Conservation (phyloP, 2,113 vertebrate species). For the Chionis minor region DNA sequence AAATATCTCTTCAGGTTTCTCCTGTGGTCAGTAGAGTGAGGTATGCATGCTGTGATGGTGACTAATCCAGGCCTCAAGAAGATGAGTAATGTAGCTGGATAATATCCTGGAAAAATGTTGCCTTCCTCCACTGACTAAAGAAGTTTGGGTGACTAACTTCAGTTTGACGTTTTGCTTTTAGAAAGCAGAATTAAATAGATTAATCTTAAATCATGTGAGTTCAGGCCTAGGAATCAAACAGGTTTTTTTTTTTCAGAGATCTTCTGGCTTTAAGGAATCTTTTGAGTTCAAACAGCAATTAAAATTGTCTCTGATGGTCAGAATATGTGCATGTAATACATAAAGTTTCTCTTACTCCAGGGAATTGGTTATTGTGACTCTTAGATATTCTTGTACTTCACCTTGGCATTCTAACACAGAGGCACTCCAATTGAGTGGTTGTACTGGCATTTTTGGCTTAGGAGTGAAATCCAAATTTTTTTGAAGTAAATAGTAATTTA, state of each 20-base stretch:
- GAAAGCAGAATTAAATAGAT: not conserved
- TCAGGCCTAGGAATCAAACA: not conserved
- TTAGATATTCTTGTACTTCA: not conserved
- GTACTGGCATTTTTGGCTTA: not conserved
- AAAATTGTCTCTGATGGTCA: not conserved
- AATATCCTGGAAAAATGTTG: not conserved
- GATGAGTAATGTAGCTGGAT: not conserved
- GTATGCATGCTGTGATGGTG: not conserved
- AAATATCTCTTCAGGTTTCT: not conserved
- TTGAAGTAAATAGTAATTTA: not conserved
- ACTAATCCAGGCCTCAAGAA: not conserved
- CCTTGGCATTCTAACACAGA: not conserved
- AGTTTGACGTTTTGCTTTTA: not conserved
- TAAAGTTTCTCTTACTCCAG: not conserved
- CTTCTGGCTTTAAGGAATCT: not conserved
- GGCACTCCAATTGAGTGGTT: not conserved
- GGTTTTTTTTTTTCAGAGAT: fast-evolving
- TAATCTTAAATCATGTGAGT: not conserved
- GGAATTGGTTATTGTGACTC: not conserved
- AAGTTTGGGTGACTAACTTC: not conserved
- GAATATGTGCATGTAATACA: not conserved
- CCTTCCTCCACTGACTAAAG: not conserved
- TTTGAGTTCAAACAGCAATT: not conserved
- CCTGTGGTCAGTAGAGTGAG: not conserved
- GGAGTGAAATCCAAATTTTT: not conserved